Conservation (phyloP, 2,113 vertebrate genomes). For the Oncorhynchus kisutch region DNA sequence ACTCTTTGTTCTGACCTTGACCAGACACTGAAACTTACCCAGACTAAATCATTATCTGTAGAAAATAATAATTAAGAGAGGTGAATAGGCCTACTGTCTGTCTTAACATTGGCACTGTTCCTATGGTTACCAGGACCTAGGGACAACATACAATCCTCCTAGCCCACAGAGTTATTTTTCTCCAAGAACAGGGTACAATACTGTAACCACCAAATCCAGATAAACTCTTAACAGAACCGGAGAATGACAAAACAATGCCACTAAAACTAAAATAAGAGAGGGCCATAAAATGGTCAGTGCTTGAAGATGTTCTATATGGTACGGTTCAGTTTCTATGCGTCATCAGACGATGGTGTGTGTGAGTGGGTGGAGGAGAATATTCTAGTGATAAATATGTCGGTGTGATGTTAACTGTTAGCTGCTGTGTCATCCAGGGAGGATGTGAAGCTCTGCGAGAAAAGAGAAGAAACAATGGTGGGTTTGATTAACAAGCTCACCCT, state of each 20-base stretch:
- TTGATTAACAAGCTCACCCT: constrained; percentile 54
- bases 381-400: constrained; percentile 58
- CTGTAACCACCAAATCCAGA: background rate
- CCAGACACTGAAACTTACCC: background rate
- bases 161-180: background rate
- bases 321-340: no score
- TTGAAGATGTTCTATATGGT: no score
- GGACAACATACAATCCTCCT: background rate
- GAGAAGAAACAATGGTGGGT: constrained; percentile 56
- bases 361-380: constrained; percentile 23
- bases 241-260: background rate
- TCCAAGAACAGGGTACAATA: background rate
- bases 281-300: background rate
- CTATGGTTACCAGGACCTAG: background rate
- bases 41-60: background rate
- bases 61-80: background rate
- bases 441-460: constrained; percentile 40
- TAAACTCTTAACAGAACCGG: background rate
- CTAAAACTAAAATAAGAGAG: background rate
- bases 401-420: constrained; percentile 33
- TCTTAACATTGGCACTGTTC: background rate
- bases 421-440: constrained; percentile 46
- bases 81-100: background rate
- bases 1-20: background rate
- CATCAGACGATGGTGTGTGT: background rate